These are phyloP conservation scores for Hyles vespertilio DNA, from an alignment of 1,140 invertebrate genomes.

Conservation along the genomic window DNA sequence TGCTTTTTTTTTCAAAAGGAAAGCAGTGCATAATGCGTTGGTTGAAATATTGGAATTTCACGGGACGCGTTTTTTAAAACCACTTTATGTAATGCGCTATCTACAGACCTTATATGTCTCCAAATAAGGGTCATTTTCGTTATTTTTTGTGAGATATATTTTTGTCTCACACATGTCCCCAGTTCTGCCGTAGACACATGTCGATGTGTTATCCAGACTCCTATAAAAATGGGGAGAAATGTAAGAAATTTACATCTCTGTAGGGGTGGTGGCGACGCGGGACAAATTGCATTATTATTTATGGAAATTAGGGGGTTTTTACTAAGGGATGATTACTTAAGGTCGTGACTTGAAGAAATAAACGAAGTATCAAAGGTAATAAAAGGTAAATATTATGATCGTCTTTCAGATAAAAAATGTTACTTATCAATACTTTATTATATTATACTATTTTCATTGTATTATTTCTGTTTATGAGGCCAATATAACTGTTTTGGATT, in stretches of 20 bases:
- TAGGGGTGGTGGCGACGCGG: not conserved
- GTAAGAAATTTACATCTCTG: conserved; percentile 6
- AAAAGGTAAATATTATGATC: no score
- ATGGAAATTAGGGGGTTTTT: no score
- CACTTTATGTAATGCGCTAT: conserved; percentile 7
- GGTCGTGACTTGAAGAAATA: no score
- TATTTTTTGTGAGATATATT: conserved; percentile 3
- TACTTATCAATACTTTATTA: no score
- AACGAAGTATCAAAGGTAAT: no score
- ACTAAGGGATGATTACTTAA: no score
- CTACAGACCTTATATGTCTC: conserved; percentile 4
- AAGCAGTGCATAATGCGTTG: conserved; percentile 33
- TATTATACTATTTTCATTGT: no score
- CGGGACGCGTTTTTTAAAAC: conserved; percentile 20
- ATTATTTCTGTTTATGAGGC: no score
- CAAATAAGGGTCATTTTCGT: conserved; percentile 14
- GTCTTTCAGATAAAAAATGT: no score
- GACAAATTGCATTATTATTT: not conserved
- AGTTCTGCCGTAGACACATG: conserved; percentile 26
- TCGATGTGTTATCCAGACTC: conserved; percentile 23
- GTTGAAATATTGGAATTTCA: conserved; percentile 41
- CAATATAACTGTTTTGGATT: no score
- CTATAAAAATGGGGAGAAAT: conserved; percentile 3
- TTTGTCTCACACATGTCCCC: conserved; percentile 14
- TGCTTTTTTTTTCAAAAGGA: conserved; percentile 18